Conservation (phyloP, 2,113 vertebrate species). For the Myiopsitta monachus region DNA sequence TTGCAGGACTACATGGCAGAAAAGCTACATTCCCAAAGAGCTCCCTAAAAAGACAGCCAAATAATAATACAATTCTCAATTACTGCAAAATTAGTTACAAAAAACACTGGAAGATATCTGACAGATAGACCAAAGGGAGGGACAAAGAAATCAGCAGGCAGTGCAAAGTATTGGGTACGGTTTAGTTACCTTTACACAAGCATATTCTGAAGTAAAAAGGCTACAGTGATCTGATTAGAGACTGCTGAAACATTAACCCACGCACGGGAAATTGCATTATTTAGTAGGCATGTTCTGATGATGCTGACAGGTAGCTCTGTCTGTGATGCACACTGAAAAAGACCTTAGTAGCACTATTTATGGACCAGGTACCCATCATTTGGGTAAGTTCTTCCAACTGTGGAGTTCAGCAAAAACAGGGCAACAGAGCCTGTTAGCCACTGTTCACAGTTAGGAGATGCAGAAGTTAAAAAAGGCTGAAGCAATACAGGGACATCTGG, state of each 20-base stretch:
- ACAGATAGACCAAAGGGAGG: not conserved
- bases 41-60: not conserved
- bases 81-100: not conserved
- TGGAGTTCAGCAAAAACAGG: not conserved
- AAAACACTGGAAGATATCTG: not conserved
- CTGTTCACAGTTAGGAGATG: not conserved
- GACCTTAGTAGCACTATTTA: not conserved
- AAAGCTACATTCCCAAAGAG: not conserved
- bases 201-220: not conserved
- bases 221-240: not conserved
- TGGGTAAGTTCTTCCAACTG: not conserved
- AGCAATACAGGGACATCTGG: not conserved
- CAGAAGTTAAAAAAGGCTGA: not conserved
- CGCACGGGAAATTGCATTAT: not conserved
- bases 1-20: not conserved
- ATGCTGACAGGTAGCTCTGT: not conserved
- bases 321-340: not conserved
- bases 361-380: not conserved
- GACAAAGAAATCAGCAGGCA: not conserved
- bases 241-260: not conserved
- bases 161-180: not conserved
- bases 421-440: not conserved
- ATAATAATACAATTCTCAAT: not conserved
- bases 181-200: not conserved
- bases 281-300: not conserved